Evolutionary conservation across 2,888 invertebrate genomes (phyloP).

Genomic region (Cosmia trapezina): DNA sequence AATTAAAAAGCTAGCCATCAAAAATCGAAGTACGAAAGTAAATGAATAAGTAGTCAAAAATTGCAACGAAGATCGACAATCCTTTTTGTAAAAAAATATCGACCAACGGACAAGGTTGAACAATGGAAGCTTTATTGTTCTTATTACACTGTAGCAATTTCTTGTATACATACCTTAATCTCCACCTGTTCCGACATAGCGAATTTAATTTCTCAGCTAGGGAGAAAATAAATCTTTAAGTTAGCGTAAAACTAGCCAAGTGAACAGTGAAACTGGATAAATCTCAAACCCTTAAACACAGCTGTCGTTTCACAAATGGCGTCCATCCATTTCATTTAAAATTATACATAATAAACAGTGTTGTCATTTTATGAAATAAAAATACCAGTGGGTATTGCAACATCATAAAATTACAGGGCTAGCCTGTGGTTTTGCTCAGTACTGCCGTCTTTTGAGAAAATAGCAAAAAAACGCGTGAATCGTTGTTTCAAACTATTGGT

Average conservation of each 20-base stretch:
- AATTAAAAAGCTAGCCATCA: not conserved
- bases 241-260: slow-evolving; percentile 14
- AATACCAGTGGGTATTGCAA: not conserved
- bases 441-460: no score
- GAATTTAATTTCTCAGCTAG: slow-evolving; percentile 42
- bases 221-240: slow-evolving; percentile 43
- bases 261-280: slow-evolving; percentile 27
- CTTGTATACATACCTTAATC: slow-evolving; percentile 77
- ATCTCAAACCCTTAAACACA: slow-evolving; percentile 51
- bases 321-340: slow-evolving; percentile 35
- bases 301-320: slow-evolving; percentile 67
- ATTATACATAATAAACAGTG: not conserved
- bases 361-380: slow-evolving; percentile 15
- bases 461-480: no score
- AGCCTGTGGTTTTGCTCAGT: no score
- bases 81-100: slow-evolving; percentile 65
- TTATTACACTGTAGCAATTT: slow-evolving; percentile 30
- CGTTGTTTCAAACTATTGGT: no score
- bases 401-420: not conserved
- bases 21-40: not conserved
- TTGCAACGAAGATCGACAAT: not conserved
- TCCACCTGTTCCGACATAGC: slow-evolving; percentile 82
- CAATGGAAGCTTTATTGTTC: slow-evolving; percentile 76
- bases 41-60: not conserved
- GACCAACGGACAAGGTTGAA: slow-evolving; percentile 81